These are phyloP conservation scores for Pseudachorutes palmiensis DNA, from an alignment of 1,140 invertebrate genomes.

Conservation along the genomic window DNA sequence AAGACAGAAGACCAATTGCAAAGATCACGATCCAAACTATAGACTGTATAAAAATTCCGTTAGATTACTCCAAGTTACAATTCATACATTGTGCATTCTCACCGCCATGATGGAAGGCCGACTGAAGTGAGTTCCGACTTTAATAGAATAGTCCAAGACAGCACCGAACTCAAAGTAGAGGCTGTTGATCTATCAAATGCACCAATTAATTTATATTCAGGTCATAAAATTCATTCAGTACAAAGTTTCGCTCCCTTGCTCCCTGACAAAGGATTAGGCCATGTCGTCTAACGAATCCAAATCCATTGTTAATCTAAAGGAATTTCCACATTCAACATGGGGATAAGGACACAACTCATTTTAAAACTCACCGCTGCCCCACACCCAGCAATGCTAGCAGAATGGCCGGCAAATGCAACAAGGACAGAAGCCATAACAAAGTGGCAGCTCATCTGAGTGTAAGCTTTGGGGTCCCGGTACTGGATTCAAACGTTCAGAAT, in stretches of 20 bases:
- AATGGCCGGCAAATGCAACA: neutral
- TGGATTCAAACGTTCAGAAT: neutral
- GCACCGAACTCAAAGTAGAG: neutral
- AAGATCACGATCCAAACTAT: neutral
- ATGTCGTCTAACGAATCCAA: neutral
- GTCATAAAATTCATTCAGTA: too few relatives aligned
- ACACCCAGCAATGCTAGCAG: neutral
- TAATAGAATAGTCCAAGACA: neutral
- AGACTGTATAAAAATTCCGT: neutral
- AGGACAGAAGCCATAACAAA: neutral
- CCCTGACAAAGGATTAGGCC: neutral
- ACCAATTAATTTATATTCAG: neutral
- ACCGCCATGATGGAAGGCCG: neutral
- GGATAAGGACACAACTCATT: neutral
- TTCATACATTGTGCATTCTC: neutral
- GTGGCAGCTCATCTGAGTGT: neutral
- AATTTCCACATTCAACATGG: neutral
- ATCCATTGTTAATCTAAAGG: neutral
- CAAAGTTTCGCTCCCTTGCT: neutral
- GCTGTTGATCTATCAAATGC: neutral
- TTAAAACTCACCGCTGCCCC: neutral
- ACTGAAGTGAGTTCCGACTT: neutral
- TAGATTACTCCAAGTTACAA: neutral
- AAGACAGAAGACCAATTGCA: neutral
- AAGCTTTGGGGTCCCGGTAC: neutral